Evolutionary conservation across 2,113 vertebrate species (phyloP).

Genomic region (Tautogolabrus adspersus): DNA sequence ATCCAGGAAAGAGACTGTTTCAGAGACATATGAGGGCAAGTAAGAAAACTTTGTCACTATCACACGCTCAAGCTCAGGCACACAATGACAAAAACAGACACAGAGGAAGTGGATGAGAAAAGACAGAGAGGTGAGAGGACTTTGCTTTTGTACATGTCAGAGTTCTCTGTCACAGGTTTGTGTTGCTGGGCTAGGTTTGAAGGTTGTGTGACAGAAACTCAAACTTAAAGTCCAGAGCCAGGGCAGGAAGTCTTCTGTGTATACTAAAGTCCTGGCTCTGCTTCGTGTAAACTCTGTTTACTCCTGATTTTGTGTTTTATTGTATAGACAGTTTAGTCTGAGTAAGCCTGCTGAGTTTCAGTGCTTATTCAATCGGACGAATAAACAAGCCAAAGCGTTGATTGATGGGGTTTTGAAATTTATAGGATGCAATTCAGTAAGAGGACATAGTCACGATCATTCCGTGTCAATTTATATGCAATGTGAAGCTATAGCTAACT

Average conservation of each 20-base stretch:
- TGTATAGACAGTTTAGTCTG: background rate
- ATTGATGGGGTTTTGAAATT: too few relatives aligned
- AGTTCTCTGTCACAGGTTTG: background rate
- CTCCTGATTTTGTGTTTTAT: slow-evolving; percentile 20
- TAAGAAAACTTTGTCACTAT: background rate
- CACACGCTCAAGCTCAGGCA: background rate
- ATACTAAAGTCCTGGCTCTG: slow-evolving; percentile 43
- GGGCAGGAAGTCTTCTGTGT: slow-evolving; percentile 66
- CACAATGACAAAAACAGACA: background rate
- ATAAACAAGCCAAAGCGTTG: too few relatives aligned
- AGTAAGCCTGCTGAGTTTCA: too few relatives aligned
- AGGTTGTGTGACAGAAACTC: slow-evolving; percentile 54
- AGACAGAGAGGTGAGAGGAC: background rate
- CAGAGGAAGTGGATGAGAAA: background rate
- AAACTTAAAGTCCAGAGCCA: slow-evolving; percentile 28
- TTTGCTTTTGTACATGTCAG: background rate
- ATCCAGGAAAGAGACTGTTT: slow-evolving; percentile 6
- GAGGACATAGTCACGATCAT: too few relatives aligned
- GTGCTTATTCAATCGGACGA: background rate
- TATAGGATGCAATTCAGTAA: too few relatives aligned
- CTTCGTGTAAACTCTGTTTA: slow-evolving; percentile 37
- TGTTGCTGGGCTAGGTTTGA: background rate
- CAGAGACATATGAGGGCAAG: slow-evolving; percentile 1
- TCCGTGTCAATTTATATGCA: too few relatives aligned
- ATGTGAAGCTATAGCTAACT: too few relatives aligned